Evolutionary conservation across 2,888 invertebrate species (phyloP), one percentile per base, ranked within the genome.

Genomic region (Bimastos eiseni): DNA sequence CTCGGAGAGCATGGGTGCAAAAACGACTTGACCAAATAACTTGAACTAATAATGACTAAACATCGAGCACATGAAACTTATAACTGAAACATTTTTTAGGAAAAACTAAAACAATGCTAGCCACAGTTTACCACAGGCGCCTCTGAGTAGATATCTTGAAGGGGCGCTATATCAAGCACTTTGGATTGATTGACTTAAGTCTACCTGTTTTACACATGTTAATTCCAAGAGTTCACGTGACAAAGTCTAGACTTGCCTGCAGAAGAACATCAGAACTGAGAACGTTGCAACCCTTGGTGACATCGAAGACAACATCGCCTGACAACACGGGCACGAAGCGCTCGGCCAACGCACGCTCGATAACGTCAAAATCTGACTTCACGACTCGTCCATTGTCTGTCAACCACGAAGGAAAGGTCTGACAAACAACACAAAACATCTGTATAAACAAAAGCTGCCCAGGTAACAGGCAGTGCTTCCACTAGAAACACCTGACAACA

Each of bases 221-320:
- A 70, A 70, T n/a, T n/a, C 55, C 55, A 55, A 30, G 24, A 30
- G 30, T 55, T 55, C 55, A 55, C 8, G 0, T 8, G 13, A 49
- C 49, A 49, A 24, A 49, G 21, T 21, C 49, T 11, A 6, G 36
- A 86, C 86, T 37, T 36, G 24, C 86, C 86, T 86, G 34, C 5
- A 86, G 34, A 17, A 86, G 86, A 86, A 86, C 86, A 86, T 86
- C 86, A 24, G 86, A 86, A 86, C 86, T 86, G 37, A 86, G 86
- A 37, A 86, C 86, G 15, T 86, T 86, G 34, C 86, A 86, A 37
- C 86, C 86, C 37, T 86, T 86, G 19, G 86, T 86, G 24, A 34
- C 21, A 86, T 86, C 86, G 17, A 86, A 86, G 86, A 86, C 86
- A 86, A 86, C 86, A 34, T 86, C 86, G 8, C 86, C 86, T 0